phyloP scores from a whole-genome alignment of 2,113 vertebrate species.

The Ictidomys tridecemlineatus region DNA sequence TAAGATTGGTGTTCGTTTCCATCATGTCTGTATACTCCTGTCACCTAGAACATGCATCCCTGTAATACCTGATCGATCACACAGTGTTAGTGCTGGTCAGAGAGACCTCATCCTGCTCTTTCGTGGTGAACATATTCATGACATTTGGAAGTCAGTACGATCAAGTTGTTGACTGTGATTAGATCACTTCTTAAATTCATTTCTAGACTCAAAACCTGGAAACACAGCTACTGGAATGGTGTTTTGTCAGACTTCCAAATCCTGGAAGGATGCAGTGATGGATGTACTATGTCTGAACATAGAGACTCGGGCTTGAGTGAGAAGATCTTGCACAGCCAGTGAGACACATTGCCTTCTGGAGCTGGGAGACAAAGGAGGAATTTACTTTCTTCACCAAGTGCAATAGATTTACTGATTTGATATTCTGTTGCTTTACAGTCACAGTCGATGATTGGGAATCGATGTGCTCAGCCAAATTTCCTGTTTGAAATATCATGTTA shows the following conservation, averaged over 20 bases:
- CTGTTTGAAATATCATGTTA: slow-evolving; percentile 85
- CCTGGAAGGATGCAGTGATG: slow-evolving; percentile 79
- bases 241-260: slow-evolving; percentile 87
- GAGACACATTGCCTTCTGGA: slow-evolving; percentile 86
- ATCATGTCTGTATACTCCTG: slow-evolving; percentile 93
- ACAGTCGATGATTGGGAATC: slow-evolving; percentile 87
- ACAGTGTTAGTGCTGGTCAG: slow-evolving; percentile 89
- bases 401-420: slow-evolving; percentile 93
- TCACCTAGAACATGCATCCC: slow-evolving; percentile 91
- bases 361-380: slow-evolving; percentile 87
- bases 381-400: slow-evolving; percentile 91
- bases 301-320: slow-evolving; percentile 85
- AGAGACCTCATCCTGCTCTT: slow-evolving; percentile 90
- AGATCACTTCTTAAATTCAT: slow-evolving; percentile 89
- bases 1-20: slow-evolving; percentile 93
- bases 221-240: slow-evolving; percentile 90
- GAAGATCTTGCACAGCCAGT: slow-evolving; percentile 84
- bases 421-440: slow-evolving; percentile 91
- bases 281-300: slow-evolving; percentile 83
- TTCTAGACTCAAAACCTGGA: slow-evolving; percentile 90
- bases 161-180: slow-evolving; percentile 89
- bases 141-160: slow-evolving; percentile 93
- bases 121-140: slow-evolving; percentile 89
- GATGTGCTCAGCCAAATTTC: slow-evolving; percentile 87
- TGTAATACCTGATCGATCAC: slow-evolving; percentile 88